Percentiles rank a stretch among this genome's conserved stretches.
Conservation (phyloP, 2,888 invertebrate genomes). For the Hydroisotoma schaefferi region DNA sequence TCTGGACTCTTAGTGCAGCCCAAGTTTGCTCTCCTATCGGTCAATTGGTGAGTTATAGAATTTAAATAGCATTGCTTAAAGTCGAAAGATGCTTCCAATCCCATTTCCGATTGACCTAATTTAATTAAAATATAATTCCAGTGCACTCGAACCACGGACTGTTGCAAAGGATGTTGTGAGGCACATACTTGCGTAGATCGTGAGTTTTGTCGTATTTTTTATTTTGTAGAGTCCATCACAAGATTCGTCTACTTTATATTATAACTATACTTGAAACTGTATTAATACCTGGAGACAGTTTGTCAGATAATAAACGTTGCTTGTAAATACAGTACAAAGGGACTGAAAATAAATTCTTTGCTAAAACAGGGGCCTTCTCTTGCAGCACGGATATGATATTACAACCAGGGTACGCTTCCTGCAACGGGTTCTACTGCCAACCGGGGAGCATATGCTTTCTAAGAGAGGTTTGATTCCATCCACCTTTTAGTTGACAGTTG, state of each 20-base stretch:
- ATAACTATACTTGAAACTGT: not conserved
- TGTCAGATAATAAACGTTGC: no score
- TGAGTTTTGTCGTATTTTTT: conserved; percentile 18
- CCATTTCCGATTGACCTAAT: no score
- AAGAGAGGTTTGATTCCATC: conserved; percentile 22
- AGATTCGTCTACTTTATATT: not conserved
- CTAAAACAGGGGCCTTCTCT: conserved; percentile 25
- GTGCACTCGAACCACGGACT: conserved; percentile 39
- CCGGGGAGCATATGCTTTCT: conserved; percentile 30
- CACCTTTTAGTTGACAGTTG: not conserved
- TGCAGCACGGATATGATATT: conserved; percentile 32
- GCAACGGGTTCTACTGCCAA: conserved; percentile 27
- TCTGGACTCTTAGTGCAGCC: conserved; percentile 5
- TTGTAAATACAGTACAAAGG: no score
- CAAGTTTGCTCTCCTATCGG: conserved; percentile 40
- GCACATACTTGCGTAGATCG: conserved; percentile 38
- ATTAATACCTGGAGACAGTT: not conserved
- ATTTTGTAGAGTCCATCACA: no score
- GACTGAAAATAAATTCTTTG: not conserved
- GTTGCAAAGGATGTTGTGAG: conserved; percentile 45
- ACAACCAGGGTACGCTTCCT: conserved; percentile 28
- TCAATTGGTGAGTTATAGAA: conserved; percentile 25
- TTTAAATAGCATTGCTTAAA: no score
- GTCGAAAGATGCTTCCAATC: no score
- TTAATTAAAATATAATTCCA: conserved; percentile 10